Evolutionary conservation across 2,113 vertebrate species (phyloP).

Genomic region (Bettongia penicillata): DNA sequence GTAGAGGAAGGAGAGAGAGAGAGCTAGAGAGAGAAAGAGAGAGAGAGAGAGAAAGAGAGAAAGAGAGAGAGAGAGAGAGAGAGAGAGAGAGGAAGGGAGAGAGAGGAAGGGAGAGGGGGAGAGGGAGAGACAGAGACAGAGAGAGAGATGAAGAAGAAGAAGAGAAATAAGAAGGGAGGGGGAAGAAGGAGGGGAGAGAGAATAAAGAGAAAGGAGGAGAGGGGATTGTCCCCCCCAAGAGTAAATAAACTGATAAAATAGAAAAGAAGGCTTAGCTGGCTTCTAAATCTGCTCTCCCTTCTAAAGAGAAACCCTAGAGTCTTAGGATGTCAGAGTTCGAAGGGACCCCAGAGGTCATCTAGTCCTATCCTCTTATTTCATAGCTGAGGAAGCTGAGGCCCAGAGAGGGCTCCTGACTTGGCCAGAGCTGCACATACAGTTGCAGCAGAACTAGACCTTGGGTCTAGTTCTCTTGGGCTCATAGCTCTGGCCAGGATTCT

Average conservation of each 20-base stretch:
- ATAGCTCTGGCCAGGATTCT: no score
- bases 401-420: neutral
- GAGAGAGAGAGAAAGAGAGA: no score
- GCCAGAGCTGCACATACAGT: neutral
- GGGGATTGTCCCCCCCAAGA: neutral
- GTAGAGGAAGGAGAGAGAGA: neutral
- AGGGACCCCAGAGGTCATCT: no score
- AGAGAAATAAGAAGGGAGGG: no score
- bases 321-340: no score
- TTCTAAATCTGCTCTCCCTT: neutral
- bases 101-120: neutral
- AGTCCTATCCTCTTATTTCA: no score
- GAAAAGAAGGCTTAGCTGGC: neutral
- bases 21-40: neutral
- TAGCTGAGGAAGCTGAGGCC: neutral
- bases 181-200: neutral
- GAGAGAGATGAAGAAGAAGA: no score
- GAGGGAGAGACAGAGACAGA: no score
- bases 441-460: neutral
- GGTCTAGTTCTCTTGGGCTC: no score
- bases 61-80: no score
- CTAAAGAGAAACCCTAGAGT: neutral
- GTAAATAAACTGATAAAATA: constrained; percentile 40
- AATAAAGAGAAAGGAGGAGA: no score
- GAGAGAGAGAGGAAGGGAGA: no score